Conservation (phyloP, 1,140 invertebrate species). For the Drosophila tani region DNA sequence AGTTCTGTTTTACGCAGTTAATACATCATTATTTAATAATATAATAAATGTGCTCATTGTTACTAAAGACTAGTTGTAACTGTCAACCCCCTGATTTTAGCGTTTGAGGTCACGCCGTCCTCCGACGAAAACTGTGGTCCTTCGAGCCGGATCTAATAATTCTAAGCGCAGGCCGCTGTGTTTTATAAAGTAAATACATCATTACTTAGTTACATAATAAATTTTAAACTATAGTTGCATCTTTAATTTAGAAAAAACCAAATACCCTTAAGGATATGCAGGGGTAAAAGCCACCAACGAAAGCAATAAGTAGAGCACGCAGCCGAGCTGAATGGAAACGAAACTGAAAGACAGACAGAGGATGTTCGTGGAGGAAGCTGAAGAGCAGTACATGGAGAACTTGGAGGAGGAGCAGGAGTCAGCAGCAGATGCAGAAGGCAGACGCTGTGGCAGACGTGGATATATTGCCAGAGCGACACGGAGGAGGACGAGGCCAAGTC, state of each 20-base stretch:
- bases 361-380: neutral
- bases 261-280: neutral
- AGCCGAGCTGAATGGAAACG: slow-evolving; percentile 47
- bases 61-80: no score
- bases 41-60: no score
- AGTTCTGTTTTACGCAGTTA: no score
- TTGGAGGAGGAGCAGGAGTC: neutral
- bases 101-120: no score
- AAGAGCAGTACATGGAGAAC: slow-evolving; percentile 33
- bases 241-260: neutral
- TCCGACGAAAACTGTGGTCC: no score
- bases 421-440: slow-evolving; percentile 51
- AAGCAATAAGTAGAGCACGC: slow-evolving; percentile 42
- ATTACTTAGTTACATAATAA: neutral
- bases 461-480: slow-evolving; percentile 60
- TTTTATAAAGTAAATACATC: neutral
- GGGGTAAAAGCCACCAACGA: slow-evolving; percentile 14
- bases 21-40: no score
- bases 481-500: slow-evolving; percentile 3
- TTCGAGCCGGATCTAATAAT: no score
- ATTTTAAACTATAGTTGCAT: neutral
- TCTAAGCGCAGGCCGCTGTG: neutral
- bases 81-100: no score
- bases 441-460: slow-evolving; percentile 77
- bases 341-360: slow-evolving; percentile 37